phyloP scores from a whole-genome alignment of 2,113 vertebrate genomes.

The Globicephala melas region DNA sequence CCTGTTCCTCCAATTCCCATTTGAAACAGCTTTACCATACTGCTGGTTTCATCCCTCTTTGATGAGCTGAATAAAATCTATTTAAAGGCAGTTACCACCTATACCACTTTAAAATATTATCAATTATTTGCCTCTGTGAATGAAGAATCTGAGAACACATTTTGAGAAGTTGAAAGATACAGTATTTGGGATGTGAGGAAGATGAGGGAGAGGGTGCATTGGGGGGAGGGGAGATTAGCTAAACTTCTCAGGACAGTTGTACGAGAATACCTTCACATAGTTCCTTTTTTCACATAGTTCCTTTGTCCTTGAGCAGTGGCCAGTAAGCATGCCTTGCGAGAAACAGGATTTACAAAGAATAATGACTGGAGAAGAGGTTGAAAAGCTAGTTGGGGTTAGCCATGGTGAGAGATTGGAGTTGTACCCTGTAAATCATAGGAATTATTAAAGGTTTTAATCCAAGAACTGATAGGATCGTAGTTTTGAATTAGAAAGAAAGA shows the following conservation, averaged over 20 bases:
- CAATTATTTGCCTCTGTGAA: not conserved
- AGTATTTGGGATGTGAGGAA: not conserved
- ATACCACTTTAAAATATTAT: not conserved
- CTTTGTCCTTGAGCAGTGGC: not conserved
- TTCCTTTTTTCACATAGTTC: not conserved
- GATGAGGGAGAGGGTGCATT: not conserved
- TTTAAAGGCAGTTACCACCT: not conserved
- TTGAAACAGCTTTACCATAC: not conserved
- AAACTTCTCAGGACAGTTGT: not conserved
- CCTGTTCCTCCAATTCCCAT: not conserved
- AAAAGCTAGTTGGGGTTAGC: not conserved
- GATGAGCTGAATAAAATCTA: not conserved
- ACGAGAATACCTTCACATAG: not conserved
- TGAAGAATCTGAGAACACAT: not conserved
- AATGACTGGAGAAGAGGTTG: not conserved
- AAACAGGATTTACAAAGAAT: not conserved
- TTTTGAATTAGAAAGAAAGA: slow-evolving; percentile 30
- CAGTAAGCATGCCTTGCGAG: not conserved
- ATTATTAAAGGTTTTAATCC: not conserved
- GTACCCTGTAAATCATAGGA: not conserved
- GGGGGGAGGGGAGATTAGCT: not conserved
- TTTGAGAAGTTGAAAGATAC: not conserved
- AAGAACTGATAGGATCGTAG: not conserved
- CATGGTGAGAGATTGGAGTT: not conserved
- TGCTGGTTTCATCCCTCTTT: not conserved